Evolutionary conservation across 2,797 vertebrate species (phyloP).

Genomic region (Notolepis coatsorum): DNA sequence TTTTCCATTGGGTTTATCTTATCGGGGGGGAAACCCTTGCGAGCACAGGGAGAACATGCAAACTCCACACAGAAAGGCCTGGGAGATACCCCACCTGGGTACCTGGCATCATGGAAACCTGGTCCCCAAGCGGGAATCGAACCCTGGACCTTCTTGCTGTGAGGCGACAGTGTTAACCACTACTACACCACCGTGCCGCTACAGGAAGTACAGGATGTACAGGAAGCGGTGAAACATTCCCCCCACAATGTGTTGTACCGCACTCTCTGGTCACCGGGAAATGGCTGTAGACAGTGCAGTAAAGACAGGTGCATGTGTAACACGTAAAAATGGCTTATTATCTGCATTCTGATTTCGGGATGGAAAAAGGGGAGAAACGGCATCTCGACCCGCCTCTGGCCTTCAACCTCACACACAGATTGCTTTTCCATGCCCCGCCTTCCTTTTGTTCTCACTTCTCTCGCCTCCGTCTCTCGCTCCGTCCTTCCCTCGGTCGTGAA

Average conservation of each 20-base stretch:
- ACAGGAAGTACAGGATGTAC: no score
- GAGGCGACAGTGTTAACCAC: no score
- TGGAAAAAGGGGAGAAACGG: constrained; percentile 28
- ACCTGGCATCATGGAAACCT: no score
- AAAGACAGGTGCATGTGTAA: constrained; percentile 53
- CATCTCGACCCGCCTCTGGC: constrained; percentile 18
- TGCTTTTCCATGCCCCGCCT: constrained; percentile 30
- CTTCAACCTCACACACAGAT: constrained; percentile 31
- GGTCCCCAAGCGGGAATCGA: no score
- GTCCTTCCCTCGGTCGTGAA: constrained; percentile 15
- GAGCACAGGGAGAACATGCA: no score
- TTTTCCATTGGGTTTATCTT: no score
- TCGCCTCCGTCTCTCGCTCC: neutral
- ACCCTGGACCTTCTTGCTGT: no score
- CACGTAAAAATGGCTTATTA: constrained; percentile 56
- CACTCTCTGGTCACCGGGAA: constrained; percentile 37
- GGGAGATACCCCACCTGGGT: no score
- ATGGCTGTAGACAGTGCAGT: constrained; percentile 44
- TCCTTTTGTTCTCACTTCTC: constrained; percentile 29
- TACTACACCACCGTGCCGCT: no score
- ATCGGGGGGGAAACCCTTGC: no score
- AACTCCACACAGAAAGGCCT: no score
- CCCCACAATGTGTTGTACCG: constrained; percentile 52
- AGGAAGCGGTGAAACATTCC: constrained; percentile 41
- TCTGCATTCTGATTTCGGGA: constrained; percentile 54